Base-by-base conservation (phyloP, 2,113 vertebrate genomes). In the Malurus alboscapulatus region DNA sequence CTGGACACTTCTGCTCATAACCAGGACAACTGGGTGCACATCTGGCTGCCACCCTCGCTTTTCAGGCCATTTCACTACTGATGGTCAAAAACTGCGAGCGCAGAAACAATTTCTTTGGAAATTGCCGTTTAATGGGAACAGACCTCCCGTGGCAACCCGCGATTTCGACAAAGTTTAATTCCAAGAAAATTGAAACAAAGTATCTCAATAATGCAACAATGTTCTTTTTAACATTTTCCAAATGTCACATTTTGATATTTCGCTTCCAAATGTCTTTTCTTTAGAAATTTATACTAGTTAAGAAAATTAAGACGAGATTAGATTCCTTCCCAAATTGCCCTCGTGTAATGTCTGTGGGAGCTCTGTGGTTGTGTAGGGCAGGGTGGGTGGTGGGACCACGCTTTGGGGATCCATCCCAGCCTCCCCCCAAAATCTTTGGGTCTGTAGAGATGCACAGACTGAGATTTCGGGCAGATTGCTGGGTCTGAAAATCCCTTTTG, bases 181-280 rank as follows among this genome's bases (percentile, higher is more conserved):
- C 40, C 21, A 7, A 36, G 58, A 40, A 72, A 84, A 94, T 89
- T 81, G 92, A 94, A 95, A 91, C 25, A 67, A 94, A 93, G 81
- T 19, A 29, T 51, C 93, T 91, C 91, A 61, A 67, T 87, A 71
- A 53, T 2, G 19, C 69, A 90, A 16, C 88, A 62, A 57, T 50
- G 84, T 42, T 82, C 86, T 57, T 91, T 42, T 84, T 93, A 93
- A 86, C 93, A 88, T 96, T 95, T 96, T 65, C 92, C 88, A 96
- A 96, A 95, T 92, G 94, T 87, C 92, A 96, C 74, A 38, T 93
- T 96, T 79, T 92, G 96, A 42, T 95, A 94, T 94, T 96, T 94
- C 0, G 10, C 84, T 89, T 91, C 74, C 57, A 91, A 87, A 94
- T 81, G 88, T 29, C 90, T 84, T 77, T 79, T 80, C 90, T 71